Conservation (phyloP, 1,140 invertebrate genomes). For the Drosophila pseudoobscura region DNA sequence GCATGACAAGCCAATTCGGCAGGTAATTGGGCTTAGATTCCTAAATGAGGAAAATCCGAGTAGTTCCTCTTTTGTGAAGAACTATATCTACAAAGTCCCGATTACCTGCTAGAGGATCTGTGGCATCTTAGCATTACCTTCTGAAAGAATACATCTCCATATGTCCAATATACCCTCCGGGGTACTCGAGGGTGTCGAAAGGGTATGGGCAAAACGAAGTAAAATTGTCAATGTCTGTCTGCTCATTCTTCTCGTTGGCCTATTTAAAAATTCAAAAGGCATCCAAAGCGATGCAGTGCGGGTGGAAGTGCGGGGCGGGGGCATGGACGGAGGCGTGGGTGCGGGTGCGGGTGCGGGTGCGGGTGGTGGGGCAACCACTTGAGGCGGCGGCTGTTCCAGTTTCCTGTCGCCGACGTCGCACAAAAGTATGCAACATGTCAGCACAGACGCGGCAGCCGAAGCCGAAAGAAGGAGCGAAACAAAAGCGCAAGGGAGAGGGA, state of each 20-base stretch:
- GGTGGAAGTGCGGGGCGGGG: neutral
- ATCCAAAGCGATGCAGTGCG: conserved; percentile 41
- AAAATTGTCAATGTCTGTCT: conserved; percentile 42
- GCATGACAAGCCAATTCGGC: no score
- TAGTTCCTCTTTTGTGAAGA: no score
- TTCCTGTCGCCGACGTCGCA: conserved; percentile 49
- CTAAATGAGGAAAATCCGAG: no score
- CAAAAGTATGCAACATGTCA: conserved; percentile 75
- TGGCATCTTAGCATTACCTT: no score
- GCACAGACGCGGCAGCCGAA: neutral
- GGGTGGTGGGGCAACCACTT: conserved; percentile 50
- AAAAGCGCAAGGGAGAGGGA: conserved; percentile 12
- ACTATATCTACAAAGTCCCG: no score
- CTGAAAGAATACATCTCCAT: no score
- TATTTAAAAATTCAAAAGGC: conserved; percentile 78
- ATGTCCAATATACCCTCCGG: neutral
- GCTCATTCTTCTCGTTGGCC: conserved; percentile 42
- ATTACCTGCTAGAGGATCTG: no score
- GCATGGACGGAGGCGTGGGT: no score
- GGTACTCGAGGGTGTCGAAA: conserved; percentile 15
- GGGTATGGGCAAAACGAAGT: conserved; percentile 20
- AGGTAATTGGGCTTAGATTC: no score
- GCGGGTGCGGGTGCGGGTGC: neutral
- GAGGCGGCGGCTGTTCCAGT: conserved; percentile 64
- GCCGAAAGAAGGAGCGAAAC: conserved; percentile 19